Evolutionary conservation across 2,113 vertebrate genomes (phyloP).

Genomic region (Odontophorus gujanensis): DNA sequence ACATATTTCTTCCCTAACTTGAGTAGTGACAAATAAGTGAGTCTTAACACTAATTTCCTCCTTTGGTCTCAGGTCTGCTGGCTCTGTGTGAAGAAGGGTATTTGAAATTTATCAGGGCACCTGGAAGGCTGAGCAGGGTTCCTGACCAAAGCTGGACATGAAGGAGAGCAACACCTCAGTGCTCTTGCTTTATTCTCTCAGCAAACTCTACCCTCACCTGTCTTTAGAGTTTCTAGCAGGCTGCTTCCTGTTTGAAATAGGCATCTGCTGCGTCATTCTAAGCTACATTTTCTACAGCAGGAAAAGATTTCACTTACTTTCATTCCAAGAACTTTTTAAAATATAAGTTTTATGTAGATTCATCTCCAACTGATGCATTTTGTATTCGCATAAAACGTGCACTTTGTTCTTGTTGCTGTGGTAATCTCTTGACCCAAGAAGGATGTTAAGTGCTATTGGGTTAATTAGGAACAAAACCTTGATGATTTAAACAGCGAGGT

Average conservation of each 20-base stretch:
- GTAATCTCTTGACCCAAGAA: not conserved
- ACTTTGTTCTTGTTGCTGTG: not conserved
- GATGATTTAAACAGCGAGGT: not conserved
- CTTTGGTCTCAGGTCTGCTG: not conserved
- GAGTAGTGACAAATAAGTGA: not conserved
- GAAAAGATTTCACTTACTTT: not conserved
- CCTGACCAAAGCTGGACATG: not conserved
- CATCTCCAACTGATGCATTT: not conserved
- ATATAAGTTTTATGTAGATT: not conserved
- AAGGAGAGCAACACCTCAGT: not conserved
- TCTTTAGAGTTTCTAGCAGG: not conserved
- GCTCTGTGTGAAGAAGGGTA: not conserved
- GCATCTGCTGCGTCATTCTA: not conserved
- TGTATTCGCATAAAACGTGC: not conserved
- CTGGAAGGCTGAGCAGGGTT: not conserved
- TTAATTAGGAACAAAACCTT: constrained; percentile 16
- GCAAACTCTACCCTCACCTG: not conserved
- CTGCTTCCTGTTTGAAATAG: not conserved
- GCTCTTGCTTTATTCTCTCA: constrained; percentile 36
- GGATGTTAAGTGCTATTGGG: not conserved
- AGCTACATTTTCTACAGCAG: not conserved
- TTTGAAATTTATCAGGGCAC: not conserved
- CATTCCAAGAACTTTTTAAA: constrained; percentile 2
- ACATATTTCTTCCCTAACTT: not conserved
- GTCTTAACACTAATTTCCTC: constrained; percentile 48